A percentile compares a stretch with the other conserved stretches of the same genome.
Conservation (phyloP, 2,113 vertebrate genomes). For the Eurypyga helias region DNA sequence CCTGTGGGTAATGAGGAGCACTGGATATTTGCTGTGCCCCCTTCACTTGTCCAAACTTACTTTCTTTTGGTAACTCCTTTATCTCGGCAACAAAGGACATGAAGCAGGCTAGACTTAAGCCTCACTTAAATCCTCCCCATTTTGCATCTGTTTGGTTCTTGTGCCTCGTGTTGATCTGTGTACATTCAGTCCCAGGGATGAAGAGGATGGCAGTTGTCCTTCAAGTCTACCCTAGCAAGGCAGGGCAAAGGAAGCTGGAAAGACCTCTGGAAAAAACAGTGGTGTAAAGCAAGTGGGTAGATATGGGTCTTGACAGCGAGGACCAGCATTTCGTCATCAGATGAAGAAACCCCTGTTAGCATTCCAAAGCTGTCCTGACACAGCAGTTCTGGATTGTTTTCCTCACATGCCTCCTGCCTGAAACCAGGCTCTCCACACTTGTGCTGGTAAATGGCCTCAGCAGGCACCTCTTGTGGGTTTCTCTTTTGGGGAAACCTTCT, state of each 20-base stretch:
- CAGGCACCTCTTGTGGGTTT: background rate
- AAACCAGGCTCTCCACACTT: background rate
- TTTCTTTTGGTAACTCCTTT: background rate
- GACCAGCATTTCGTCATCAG: background rate
- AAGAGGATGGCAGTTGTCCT: background rate
- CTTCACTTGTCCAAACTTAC: background rate
- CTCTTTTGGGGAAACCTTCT: background rate
- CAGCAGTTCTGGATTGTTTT: background rate
- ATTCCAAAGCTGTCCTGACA: background rate
- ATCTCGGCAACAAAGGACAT: background rate
- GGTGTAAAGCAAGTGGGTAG: background rate
- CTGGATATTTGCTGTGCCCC: background rate
- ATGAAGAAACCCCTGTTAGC: background rate
- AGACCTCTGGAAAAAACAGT: background rate
- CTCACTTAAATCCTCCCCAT: background rate
- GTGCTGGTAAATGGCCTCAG: background rate
- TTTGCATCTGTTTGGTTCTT: background rate
- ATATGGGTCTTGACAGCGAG: background rate
- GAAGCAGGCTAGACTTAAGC: background rate
- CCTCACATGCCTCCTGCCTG: background rate
- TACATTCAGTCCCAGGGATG: rapidly evolving
- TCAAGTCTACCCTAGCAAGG: background rate
- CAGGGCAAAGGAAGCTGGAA: background rate
- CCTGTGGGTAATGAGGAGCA: rapidly evolving
- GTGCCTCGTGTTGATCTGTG: background rate